Conservation (phyloP, 2,888 invertebrate species). For the Chromoteleia sp. region DNA sequence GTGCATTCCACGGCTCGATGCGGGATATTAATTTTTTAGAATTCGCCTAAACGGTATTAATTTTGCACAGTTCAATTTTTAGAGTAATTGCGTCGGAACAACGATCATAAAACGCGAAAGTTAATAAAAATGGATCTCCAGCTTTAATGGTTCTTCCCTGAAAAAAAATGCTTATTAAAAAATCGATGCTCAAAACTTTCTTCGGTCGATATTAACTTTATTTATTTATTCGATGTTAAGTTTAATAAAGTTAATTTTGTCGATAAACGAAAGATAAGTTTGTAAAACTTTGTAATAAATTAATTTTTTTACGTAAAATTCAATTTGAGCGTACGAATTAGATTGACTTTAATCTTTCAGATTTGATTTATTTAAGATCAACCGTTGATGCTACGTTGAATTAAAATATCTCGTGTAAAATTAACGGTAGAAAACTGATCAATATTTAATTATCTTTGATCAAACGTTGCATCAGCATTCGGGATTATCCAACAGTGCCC, state of each 20-base stretch:
- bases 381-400: neutral
- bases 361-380: neutral
- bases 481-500: constrained; percentile 12
- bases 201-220: too few species aligned
- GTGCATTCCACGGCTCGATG: neutral
- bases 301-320: too few species aligned
- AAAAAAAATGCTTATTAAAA: too few species aligned
- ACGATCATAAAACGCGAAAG: neutral
- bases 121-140: too few species aligned
- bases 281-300: too few species aligned
- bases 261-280: too few species aligned
- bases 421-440: constrained; percentile 14
- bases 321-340: too few species aligned
- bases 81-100: neutral
- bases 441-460: constrained; percentile 30
- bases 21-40: constrained; percentile 20
- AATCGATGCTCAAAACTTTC: too few species aligned
- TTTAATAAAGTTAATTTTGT: too few species aligned
- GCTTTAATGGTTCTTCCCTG: too few species aligned
- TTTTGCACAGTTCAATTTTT: constrained; percentile 21
- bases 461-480: constrained; percentile 25
- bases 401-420: constrained; percentile 12
- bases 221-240: too few species aligned
- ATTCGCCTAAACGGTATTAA: constrained; percentile 4
- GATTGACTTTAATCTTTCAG: too few species aligned